Percentiles rank a stretch among this genome's conserved stretches.
phyloP scores from a whole-genome alignment of 2,888 invertebrate genomes.

The Panopea generosa region DNA sequence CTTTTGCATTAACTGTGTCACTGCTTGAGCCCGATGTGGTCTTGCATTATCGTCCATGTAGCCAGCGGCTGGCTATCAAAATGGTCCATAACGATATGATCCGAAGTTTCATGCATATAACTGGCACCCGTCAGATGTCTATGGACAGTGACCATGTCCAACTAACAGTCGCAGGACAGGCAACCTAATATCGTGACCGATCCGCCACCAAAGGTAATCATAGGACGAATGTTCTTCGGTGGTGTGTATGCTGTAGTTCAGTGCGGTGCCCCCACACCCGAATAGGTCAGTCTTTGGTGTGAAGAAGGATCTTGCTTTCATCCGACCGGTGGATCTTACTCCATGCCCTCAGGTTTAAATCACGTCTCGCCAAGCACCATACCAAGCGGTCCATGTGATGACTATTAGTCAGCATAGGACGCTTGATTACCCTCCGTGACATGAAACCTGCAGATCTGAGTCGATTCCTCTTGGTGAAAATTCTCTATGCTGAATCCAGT shows the following conservation, averaged over 20 bases:
- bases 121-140: not conserved
- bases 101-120: not conserved
- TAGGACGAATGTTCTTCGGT: conserved; percentile 3
- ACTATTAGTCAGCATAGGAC: conserved; percentile 6
- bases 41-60: conserved; percentile 14
- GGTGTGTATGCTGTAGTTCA: conserved; percentile 9
- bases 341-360: conserved; percentile 22
- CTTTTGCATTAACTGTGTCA: not conserved
- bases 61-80: conserved; percentile 22
- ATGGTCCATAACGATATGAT: not conserved
- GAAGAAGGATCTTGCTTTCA: conserved; percentile 11
- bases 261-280: conserved; percentile 22
- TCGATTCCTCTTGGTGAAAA: not conserved
- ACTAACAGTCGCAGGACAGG: not conserved
- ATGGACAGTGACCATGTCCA: conserved; percentile 25
- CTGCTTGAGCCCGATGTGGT: no score
- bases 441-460: not conserved
- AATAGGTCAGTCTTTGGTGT: conserved; percentile 10
- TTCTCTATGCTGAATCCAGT: conserved; percentile 2
- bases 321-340: conserved; percentile 18
- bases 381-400: conserved; percentile 12
- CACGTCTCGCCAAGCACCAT: conserved; percentile 20
- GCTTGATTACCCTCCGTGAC: conserved; percentile 19
- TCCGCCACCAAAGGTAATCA: not conserved
- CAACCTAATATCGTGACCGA: conserved; percentile 7